Evolutionary conservation across 2,113 vertebrate species (phyloP), one percentile per base, ranked within the genome.

Genomic region (Crypturellus undulatus): DNA sequence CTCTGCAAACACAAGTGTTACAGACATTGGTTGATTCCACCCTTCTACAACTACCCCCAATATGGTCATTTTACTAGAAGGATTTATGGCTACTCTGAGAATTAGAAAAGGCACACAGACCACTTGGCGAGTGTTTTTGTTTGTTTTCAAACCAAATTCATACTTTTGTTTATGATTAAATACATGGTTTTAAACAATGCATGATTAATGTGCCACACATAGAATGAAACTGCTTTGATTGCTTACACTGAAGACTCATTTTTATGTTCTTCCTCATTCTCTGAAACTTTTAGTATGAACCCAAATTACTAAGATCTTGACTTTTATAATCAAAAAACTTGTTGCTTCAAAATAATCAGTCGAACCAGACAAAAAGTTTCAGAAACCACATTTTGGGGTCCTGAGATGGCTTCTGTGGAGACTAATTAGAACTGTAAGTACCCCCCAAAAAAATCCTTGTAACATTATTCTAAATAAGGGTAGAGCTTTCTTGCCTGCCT

Each of bases 151-250:
- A 26, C n/a, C 4, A 36, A 83, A 69, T 15, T 42, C 51, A n/a
- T 9, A 56, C 15, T 15, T 63, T 6, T 17, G 24, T 19, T 68
- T 9, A 56, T 18, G 0, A 76, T 26, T 73, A 76, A 84, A 54
- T 12, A 38, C 0, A 14, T 0, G 0, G 11, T 21, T 71, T 54
- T 6, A 32, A 36, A 34, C 18, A 47, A 30, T 1, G 5, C 73
- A 38, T 13, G 14, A 6, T 36, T 10, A 52, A 71, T 4, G 42
- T 60, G 9, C 6, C 68, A 73, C 6, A 47, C 32, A 38, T 3
- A 19, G 6, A 38, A 26, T 8, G 62, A 30, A 54, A 73, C 12
- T 43, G 28, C 30, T 60, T n/a, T 56, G 28, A 47, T 20, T 19
- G 40, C 17, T 83, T 70, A 28, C n/a, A 36, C 3, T 64, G 65